These are phyloP conservation scores for Perca schrenkii DNA, from an alignment of 2,113 vertebrate genomes.

Conservation along the genomic window DNA sequence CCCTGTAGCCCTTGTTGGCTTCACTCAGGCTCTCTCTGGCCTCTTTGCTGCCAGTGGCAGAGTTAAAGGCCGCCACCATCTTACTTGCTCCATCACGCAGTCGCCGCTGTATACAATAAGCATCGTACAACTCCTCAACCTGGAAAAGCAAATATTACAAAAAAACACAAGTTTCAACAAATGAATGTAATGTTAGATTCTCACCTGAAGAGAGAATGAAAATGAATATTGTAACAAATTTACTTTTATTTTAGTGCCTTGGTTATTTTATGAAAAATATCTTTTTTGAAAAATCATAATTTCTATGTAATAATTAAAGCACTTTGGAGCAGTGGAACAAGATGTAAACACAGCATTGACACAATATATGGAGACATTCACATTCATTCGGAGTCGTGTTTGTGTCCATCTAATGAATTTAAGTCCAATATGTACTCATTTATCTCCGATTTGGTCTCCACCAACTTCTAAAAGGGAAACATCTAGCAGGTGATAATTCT, in stretches of 20 bases:
- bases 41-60: constrained; percentile 92
- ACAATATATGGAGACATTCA: not conserved
- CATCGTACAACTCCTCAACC: constrained; percentile 98
- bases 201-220: not conserved
- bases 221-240: not conserved
- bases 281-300: not conserved
- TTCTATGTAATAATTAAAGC: not conserved
- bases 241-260: not conserved
- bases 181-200: not conserved
- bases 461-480: not conserved
- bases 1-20: constrained; percentile 95
- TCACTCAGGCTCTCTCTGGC: constrained; percentile 95
- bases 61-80: constrained; percentile 97
- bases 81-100: constrained; percentile 96
- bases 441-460: not conserved
- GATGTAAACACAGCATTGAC: not conserved
- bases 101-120: constrained; percentile 96
- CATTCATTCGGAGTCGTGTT: not conserved
- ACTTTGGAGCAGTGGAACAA: not conserved
- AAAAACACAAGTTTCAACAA: not conserved
- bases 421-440: not conserved
- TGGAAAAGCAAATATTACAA: constrained; percentile 60
- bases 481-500: too few relatives aligned
- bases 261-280: not conserved
- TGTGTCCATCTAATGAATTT: not conserved